Evolutionary conservation across 2,888 invertebrate species (phyloP).

Genomic region (Drosophila yooni): DNA sequence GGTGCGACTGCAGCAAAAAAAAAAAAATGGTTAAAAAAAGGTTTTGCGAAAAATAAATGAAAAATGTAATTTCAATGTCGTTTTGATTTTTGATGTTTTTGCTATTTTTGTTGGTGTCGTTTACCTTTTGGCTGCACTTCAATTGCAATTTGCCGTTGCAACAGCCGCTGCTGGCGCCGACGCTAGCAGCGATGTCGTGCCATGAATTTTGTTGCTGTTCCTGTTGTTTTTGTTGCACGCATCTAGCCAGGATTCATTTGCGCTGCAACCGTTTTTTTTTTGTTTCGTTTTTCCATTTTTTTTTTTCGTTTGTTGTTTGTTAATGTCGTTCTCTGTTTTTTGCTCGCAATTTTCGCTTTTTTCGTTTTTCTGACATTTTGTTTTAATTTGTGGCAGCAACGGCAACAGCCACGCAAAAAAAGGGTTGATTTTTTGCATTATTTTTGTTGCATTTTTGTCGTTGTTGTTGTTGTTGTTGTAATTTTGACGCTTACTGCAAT

Average conservation of each 20-base stretch:
- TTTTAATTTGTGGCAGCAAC: conserved; percentile 79
- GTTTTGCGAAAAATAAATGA: conserved; percentile 66
- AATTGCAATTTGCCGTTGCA: conserved; percentile 75
- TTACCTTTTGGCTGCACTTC: conserved; percentile 82
- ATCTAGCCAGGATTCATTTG: conserved; percentile 75
- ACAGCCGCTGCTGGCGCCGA: conserved; percentile 39
- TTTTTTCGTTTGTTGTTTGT: conserved; percentile 38
- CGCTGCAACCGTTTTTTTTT: conserved; percentile 53
- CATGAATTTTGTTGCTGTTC: conserved; percentile 30
- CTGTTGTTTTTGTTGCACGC: conserved; percentile 63
- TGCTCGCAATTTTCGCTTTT: conserved; percentile 57
- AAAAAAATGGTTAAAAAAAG: conserved; percentile 12
- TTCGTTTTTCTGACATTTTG: conserved; percentile 77
- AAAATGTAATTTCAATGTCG: conserved; percentile 83
- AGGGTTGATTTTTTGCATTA: conserved; percentile 75
- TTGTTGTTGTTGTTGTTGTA: conserved; percentile 58
- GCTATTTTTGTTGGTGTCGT: conserved; percentile 70
- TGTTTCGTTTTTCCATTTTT: conserved; percentile 40
- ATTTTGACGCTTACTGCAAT: conserved; percentile 73
- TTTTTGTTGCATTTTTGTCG: conserved; percentile 58
- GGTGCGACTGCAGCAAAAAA: conserved; percentile 5
- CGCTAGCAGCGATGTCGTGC: conserved; percentile 35
- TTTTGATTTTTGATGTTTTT: conserved; percentile 55
- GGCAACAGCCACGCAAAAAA: conserved; percentile 50
- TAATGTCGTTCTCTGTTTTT: conserved; percentile 47